A percentile compares a stretch with the other conserved stretches of the same genome.
phyloP scores from a whole-genome alignment of 1,140 invertebrate genomes.

The Drosophila sechellia region DNA sequence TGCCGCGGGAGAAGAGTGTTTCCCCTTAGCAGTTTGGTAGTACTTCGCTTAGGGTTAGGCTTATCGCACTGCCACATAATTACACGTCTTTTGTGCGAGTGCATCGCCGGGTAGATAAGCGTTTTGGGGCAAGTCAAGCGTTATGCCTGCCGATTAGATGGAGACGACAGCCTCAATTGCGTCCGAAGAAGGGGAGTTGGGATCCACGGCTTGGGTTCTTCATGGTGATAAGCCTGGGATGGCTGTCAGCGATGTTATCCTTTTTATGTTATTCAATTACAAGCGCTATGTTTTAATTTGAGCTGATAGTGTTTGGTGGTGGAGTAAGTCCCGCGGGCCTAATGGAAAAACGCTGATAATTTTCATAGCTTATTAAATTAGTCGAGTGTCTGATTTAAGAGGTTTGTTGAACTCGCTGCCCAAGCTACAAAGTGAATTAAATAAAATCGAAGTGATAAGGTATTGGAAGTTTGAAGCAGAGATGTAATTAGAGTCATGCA shows the following conservation, averaged over 20 bases:
- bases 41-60: constrained; percentile 22
- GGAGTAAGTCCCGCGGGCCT: constrained; percentile 36
- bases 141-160: constrained; percentile 76
- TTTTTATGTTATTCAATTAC: constrained; percentile 74
- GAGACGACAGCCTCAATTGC: constrained; percentile 72
- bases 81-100: constrained; percentile 43
- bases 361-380: constrained; percentile 68
- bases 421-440: constrained; percentile 22
- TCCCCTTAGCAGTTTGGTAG: constrained; percentile 11
- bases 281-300: constrained; percentile 81
- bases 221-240: constrained; percentile 41
- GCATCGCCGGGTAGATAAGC: constrained; percentile 56
- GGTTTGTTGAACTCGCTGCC: constrained; percentile 68
- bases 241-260: constrained; percentile 67
- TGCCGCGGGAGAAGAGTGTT: constrained; percentile 15
- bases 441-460: constrained; percentile 64
- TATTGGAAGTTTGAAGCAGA: not conserved
- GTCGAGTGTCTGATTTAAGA: constrained; percentile 16
- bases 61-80: constrained; percentile 70
- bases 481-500: no score
- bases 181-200: not conserved
- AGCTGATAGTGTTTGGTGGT: constrained; percentile 37
- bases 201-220: not conserved
- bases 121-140: constrained; percentile 71
- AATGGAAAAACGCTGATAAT: constrained; percentile 61